Evolutionary conservation across 2,113 vertebrate genomes (phyloP).

Genomic region (Rhinichthys klamathensis): DNA sequence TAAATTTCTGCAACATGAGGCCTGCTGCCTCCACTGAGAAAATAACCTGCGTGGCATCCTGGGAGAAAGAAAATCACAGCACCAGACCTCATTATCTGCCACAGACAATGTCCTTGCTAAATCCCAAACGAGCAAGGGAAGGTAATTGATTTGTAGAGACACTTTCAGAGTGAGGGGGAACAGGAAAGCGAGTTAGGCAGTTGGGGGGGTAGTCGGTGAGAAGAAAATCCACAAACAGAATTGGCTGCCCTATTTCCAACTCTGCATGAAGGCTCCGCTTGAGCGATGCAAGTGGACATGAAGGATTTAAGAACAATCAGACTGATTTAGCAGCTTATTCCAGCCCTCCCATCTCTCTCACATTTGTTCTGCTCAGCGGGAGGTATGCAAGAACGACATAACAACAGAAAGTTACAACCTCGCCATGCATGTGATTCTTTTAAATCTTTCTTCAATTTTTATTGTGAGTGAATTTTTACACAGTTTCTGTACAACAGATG

Average conservation of each 20-base stretch:
- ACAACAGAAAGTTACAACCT: slow-evolving; percentile 10
- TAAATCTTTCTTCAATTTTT: not conserved
- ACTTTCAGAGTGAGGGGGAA: slow-evolving; percentile 55
- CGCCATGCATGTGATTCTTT: not conserved
- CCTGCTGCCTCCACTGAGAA: slow-evolving; percentile 19
- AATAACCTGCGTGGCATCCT: slow-evolving; percentile 30
- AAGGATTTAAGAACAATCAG: slow-evolving; percentile 63
- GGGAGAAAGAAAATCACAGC: slow-evolving; percentile 47
- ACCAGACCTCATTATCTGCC: slow-evolving; percentile 45
- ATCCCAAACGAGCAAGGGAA: slow-evolving; percentile 49
- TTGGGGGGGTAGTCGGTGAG: slow-evolving; percentile 49
- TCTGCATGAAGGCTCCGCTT: slow-evolving; percentile 53
- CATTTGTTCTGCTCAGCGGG: slow-evolving; percentile 17
- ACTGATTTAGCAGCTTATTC: slow-evolving; percentile 57
- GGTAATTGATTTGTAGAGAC: slow-evolving; percentile 66
- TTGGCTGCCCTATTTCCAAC: slow-evolving; percentile 54
- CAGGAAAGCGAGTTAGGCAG: slow-evolving; percentile 50
- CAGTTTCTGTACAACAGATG: not conserved
- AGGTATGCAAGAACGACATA: not conserved
- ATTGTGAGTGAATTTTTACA: not conserved
- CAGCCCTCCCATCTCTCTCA: slow-evolving; percentile 48
- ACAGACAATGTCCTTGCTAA: slow-evolving; percentile 46
- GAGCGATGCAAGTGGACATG: slow-evolving; percentile 64
- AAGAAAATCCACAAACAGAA: slow-evolving; percentile 63
- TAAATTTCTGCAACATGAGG: slow-evolving; percentile 9